These are phyloP conservation scores for Dicaeum eximium DNA, from an alignment of 2,113 vertebrate genomes.

Conservation along the genomic window DNA sequence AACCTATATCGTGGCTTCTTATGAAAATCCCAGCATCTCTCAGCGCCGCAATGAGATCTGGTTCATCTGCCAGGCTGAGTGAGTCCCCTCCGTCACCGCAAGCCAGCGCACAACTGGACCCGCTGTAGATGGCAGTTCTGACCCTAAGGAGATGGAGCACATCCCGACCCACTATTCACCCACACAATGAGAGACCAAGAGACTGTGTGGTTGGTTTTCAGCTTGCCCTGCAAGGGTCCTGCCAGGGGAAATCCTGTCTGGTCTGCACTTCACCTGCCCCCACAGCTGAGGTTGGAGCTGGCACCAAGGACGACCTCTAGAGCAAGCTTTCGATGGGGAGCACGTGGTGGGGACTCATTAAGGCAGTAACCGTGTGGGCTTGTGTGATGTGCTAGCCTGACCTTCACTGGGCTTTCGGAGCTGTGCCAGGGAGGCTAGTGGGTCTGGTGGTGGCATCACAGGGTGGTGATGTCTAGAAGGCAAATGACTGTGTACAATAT, in stretches of 20 bases:
- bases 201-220: not conserved
- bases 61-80: slow-evolving; percentile 72
- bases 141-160: not conserved
- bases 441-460: not conserved
- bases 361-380: not conserved
- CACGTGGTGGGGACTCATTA: not conserved
- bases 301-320: not conserved
- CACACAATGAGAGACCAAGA: not conserved
- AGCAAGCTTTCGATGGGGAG: not conserved
- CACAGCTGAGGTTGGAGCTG: not conserved
- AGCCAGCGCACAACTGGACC: not conserved
- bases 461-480: not conserved
- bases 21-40: slow-evolving; percentile 79
- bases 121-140: slow-evolving; percentile 3
- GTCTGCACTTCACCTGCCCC: not conserved
- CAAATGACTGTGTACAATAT: not conserved
- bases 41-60: slow-evolving; percentile 85
- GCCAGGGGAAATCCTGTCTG: not conserved
- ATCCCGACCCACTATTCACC: not conserved
- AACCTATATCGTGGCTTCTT: slow-evolving; percentile 77
- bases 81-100: not conserved
- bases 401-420: not conserved
- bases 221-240: not conserved
- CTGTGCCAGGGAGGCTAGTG: not conserved
- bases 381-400: not conserved